These are phyloP conservation scores for Zoanthus sansibaricus DNA, from an alignment of 92 coral and sea anemone genomes.

Conservation along the genomic window DNA sequence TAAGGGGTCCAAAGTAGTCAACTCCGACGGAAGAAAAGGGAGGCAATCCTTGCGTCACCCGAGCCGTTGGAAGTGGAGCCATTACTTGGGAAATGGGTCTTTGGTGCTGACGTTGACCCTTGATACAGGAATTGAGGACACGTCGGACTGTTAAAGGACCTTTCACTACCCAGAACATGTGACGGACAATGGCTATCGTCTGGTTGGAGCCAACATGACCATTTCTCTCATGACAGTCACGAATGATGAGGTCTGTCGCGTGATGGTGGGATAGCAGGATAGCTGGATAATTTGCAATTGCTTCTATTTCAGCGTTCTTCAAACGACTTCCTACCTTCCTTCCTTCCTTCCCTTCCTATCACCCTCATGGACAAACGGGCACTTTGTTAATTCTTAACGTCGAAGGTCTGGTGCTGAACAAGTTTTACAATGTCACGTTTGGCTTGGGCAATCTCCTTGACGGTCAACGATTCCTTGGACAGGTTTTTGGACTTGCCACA, in stretches of 20 bases:
- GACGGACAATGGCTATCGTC: neutral
- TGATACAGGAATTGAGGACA: neutral
- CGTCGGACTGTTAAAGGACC: slow-evolving; percentile 17
- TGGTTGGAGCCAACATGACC: neutral
- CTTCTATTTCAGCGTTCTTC: neutral
- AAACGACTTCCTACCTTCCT: neutral
- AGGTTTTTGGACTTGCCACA: too few species aligned
- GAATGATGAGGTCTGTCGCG: neutral
- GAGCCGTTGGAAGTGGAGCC: neutral
- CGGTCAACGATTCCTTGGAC: neutral
- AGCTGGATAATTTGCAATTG: neutral
- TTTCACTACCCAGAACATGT: neutral
- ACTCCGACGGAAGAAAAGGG: too few species aligned
- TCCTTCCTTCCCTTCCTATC: neutral
- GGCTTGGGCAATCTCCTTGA: neutral
- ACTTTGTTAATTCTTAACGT: neutral
- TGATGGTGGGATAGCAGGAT: neutral
- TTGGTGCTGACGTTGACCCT: neutral
- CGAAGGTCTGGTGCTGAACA: neutral
- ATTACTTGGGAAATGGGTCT: neutral
- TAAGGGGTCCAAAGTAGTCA: too few species aligned
- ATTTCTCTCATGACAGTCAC: neutral
- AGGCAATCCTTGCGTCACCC: neutral
- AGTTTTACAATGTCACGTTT: neutral
- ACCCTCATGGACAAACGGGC: neutral